phyloP scores from a whole-genome alignment of 92 coral and sea anemone species.

The Heteractis magnifica region DNA sequence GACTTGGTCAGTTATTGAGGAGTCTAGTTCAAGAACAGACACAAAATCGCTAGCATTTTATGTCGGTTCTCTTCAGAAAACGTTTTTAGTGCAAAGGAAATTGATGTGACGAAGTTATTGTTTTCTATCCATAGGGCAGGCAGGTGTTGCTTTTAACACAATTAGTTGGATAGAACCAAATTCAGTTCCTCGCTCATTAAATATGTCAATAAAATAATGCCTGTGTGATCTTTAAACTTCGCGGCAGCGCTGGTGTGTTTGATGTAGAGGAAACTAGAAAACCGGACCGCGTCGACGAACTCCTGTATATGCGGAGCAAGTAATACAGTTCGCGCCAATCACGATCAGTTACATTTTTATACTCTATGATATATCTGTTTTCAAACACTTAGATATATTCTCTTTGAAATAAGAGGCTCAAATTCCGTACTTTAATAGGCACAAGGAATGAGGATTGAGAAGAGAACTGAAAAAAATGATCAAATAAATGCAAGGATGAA shows the following conservation, averaged over 20 bases:
- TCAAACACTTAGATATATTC: neutral
- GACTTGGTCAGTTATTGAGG: too few relatives aligned
- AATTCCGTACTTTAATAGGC: too few relatives aligned
- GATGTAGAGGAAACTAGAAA: neutral
- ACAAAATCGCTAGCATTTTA: too few relatives aligned
- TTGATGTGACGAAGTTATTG: slow-evolving; percentile 2
- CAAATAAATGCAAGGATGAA: too few relatives aligned
- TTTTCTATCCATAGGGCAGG: neutral
- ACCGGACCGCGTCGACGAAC: too few relatives aligned
- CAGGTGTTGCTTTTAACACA: neutral
- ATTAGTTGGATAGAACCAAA: neutral
- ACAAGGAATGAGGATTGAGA: too few relatives aligned
- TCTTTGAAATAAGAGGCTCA: neutral
- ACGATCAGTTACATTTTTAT: neutral
- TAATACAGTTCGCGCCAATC: too few relatives aligned
- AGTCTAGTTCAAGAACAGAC: too few relatives aligned
- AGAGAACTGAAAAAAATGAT: too few relatives aligned
- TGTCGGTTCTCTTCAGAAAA: neutral
- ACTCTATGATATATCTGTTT: neutral
- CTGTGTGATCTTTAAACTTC: too few relatives aligned
- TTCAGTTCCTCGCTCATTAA: neutral
- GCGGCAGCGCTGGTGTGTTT: neutral
- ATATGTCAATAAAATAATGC: neutral
- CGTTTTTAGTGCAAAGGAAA: neutral
- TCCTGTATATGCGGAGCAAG: too few relatives aligned